A percentile compares a stretch with the other conserved stretches of the same genome.
These are phyloP conservation scores for Atherinomorus stipes DNA, from an alignment of 2,113 vertebrate species.

Conservation along the genomic window DNA sequence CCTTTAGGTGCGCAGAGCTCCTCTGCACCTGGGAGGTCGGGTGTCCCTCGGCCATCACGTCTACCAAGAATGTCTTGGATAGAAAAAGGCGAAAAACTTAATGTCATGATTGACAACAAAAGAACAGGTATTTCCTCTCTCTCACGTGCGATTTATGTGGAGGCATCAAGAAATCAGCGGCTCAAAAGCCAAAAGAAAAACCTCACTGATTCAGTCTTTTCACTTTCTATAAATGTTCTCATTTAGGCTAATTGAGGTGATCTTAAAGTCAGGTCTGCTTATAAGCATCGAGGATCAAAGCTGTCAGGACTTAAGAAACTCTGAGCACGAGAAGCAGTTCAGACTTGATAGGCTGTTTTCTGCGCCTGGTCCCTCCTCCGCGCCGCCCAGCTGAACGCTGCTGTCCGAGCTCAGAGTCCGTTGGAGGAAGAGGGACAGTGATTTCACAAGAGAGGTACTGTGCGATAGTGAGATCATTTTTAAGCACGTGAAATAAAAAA, in stretches of 20 bases:
- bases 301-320: constrained; percentile 55
- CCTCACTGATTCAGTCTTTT: neutral
- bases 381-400: constrained; percentile 48
- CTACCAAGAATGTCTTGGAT: constrained; percentile 84
- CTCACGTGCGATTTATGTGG: constrained; percentile 6
- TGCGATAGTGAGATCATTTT: neutral
- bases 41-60: constrained; percentile 33
- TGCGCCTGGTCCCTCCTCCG: constrained; percentile 69
- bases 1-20: neutral
- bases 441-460: neutral
- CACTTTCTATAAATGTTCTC: neutral
- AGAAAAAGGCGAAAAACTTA: constrained; percentile 79
- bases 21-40: constrained; percentile 6
- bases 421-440: neutral
- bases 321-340: constrained; percentile 39
- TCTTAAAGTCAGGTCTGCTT: constrained; percentile 30
- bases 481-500: too few relatives aligned
- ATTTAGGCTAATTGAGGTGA: constrained; percentile 62
- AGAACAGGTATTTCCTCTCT: constrained; percentile 2
- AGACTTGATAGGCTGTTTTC: constrained; percentile 60
- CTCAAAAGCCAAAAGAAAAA: neutral
- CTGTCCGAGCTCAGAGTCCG: constrained; percentile 10
- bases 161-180: constrained; percentile 54
- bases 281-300: constrained; percentile 63
- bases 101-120: constrained; percentile 70